Conservation (phyloP, 2,888 invertebrate genomes). For the Limenitis arthemis region DNA sequence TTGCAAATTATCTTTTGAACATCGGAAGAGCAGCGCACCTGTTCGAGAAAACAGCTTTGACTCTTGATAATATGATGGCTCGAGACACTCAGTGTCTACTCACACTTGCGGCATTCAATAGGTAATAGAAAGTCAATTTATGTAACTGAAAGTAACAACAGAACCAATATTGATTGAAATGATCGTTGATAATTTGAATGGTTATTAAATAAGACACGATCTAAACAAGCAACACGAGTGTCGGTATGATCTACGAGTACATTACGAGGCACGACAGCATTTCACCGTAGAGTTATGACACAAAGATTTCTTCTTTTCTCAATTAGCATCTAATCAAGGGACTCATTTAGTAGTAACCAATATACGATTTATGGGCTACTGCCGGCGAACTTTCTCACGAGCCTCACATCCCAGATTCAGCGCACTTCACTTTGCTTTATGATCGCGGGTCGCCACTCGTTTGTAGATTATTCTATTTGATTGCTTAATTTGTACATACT, state of each 20-base stretch:
- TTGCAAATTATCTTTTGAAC: conserved; percentile 13
- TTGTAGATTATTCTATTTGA: conserved; percentile 19
- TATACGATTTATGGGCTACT: conserved; percentile 48
- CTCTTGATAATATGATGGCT: conserved; percentile 11
- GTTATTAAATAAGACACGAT: conserved; percentile 37
- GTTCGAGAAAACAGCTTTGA: conserved; percentile 5
- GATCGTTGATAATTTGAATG: conserved; percentile 40
- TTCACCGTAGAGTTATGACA: conserved; percentile 33
- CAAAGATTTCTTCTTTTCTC: conserved; percentile 53
- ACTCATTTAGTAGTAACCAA: conserved; percentile 51
- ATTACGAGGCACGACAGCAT: conserved; percentile 38
- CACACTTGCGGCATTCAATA: conserved; percentile 12
- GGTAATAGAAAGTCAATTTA: conserved; percentile 55
- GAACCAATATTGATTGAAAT: conserved; percentile 48
- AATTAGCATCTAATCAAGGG: conserved; percentile 60
- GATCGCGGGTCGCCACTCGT: conserved; percentile 23
- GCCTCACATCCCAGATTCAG: conserved; percentile 42
- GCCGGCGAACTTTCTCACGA: conserved; percentile 55
- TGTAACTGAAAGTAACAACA: conserved; percentile 53
- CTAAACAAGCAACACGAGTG: conserved; percentile 33
- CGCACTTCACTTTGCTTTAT: conserved; percentile 38
- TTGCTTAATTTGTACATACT: conserved; percentile 19
- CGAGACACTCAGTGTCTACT: neutral
- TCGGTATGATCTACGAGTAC: conserved; percentile 29
- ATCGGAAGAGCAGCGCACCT: conserved; percentile 4